A percentile compares a stretch with the other conserved stretches of the same genome.
These are phyloP conservation scores for Hydrochoerus hydrochaeris DNA, from an alignment of 2,113 vertebrate genomes.

Conservation along the genomic window DNA sequence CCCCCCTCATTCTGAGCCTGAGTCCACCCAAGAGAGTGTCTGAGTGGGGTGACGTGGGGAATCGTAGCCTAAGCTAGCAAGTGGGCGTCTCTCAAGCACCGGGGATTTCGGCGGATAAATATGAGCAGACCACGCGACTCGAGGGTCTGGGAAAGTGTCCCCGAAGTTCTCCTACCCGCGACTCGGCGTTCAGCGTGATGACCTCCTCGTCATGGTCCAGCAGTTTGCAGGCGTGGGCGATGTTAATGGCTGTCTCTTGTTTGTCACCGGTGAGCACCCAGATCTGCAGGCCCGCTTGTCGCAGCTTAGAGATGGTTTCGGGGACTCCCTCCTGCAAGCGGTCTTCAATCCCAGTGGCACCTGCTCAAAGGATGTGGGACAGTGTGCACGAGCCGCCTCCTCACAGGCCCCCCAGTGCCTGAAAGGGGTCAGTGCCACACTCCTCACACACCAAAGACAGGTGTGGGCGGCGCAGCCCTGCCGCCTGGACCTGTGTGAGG, in stretches of 20 bases:
- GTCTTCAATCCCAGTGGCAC: constrained; percentile 97
- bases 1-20: not conserved
- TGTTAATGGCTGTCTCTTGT: constrained; percentile 97
- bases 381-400: not conserved
- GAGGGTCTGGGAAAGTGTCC: not conserved
- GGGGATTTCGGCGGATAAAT: not conserved
- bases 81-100: too few species aligned
- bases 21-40: too few species aligned
- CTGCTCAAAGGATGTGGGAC: constrained; percentile 78
- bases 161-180: constrained; percentile 86
- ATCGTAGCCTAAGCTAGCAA: too few species aligned
- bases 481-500: too few species aligned
- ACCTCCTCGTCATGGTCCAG: constrained; percentile 96
- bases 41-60: too few species aligned
- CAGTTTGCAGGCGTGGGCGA: constrained; percentile 97
- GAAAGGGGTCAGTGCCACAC: not conserved
- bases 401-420: rapidly evolving
- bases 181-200: constrained; percentile 96
- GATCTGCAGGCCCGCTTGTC: constrained; percentile 96
- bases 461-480: rapidly evolving
- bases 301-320: constrained; percentile 93
- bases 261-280: constrained; percentile 99
- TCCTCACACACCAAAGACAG: not conserved
- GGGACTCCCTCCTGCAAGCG: constrained; percentile 97
- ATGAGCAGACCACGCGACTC: too few species aligned